A percentile compares a stretch with the other conserved stretches of the same genome.
These are phyloP conservation scores for Oxytorus armatus DNA, from an alignment of 2,888 invertebrate species.

Conservation along the genomic window DNA sequence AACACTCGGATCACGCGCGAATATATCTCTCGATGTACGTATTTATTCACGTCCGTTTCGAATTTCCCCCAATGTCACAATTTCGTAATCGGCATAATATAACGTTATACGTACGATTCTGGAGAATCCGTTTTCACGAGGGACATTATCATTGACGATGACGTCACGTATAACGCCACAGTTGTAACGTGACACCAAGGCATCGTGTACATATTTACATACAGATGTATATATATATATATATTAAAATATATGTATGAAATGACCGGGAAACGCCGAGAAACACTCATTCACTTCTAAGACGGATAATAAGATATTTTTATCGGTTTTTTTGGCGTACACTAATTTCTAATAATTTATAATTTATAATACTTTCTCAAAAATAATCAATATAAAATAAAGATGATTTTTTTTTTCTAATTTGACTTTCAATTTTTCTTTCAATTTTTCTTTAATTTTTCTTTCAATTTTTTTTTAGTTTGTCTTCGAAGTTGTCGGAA, in stretches of 20 bases:
- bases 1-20: too few relatives aligned
- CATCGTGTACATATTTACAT: background rate
- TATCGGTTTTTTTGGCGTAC: too few relatives aligned
- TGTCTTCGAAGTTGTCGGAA: too few relatives aligned
- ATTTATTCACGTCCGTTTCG: slow-evolving; percentile 45
- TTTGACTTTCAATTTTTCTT: background rate
- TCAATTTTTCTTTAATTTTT: background rate
- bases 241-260: too few relatives aligned
- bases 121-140: slow-evolving; percentile 59
- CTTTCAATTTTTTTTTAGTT: background rate
- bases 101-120: slow-evolving; percentile 36
- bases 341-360: too few relatives aligned
- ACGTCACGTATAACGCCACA: slow-evolving; percentile 50
- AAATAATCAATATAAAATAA: background rate
- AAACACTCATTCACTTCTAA: slow-evolving; percentile 28
- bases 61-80: slow-evolving; percentile 59
- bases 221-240: too few relatives aligned
- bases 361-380: too few relatives aligned
- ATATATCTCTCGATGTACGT: background rate
- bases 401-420: background rate
- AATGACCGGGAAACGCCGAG: slow-evolving; percentile 30
- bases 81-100: slow-evolving; percentile 49
- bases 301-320: background rate
- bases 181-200: slow-evolving; percentile 35
- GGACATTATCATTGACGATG: slow-evolving; percentile 39